These are phyloP conservation scores for Dreissena rostriformis DNA, from an alignment of 1,140 invertebrate species.

Conservation along the genomic window DNA sequence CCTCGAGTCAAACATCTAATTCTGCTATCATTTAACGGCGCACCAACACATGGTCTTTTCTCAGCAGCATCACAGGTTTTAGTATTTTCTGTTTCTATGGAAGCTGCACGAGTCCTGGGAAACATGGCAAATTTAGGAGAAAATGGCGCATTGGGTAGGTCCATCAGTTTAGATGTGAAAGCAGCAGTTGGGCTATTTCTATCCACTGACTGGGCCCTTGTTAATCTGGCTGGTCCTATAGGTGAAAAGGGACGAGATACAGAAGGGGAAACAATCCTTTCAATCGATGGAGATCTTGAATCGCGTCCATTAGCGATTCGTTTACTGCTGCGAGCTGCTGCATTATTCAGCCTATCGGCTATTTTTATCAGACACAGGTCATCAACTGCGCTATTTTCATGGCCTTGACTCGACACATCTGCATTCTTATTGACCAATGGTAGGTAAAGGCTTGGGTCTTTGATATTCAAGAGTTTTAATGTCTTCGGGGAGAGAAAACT, in stretches of 20 bases:
- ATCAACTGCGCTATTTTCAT: conserved; percentile 38
- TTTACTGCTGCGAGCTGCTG: conserved; percentile 67
- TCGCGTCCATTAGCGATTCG: conserved; percentile 37
- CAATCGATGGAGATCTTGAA: conserved; percentile 48
- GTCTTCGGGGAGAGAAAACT: conserved; percentile 73
- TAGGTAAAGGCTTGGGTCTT: conserved; percentile 55
- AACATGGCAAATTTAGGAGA: conserved; percentile 33
- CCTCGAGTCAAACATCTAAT: conserved; percentile 8
- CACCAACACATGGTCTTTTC: too few species aligned
- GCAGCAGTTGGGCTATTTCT: not conserved
- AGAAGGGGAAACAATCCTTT: conserved; percentile 14
- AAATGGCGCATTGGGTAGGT: conserved; percentile 25
- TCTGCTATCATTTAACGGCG: too few species aligned
- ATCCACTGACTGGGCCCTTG: conserved; percentile 46
- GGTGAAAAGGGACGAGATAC: conserved; percentile 31
- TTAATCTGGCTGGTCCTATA: not conserved
- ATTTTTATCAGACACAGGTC: conserved; percentile 72
- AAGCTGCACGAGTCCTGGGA: conserved; percentile 11
- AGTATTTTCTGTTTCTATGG: conserved; percentile 30
- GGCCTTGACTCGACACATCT: too few species aligned
- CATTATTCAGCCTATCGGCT: conserved; percentile 74
- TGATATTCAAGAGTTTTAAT: conserved; percentile 70
- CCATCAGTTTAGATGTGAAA: conserved; percentile 10
- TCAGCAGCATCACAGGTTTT: not conserved
- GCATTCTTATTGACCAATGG: too few species aligned